phyloP scores from a whole-genome alignment of 2,113 vertebrate genomes.

The Otis tarda region DNA sequence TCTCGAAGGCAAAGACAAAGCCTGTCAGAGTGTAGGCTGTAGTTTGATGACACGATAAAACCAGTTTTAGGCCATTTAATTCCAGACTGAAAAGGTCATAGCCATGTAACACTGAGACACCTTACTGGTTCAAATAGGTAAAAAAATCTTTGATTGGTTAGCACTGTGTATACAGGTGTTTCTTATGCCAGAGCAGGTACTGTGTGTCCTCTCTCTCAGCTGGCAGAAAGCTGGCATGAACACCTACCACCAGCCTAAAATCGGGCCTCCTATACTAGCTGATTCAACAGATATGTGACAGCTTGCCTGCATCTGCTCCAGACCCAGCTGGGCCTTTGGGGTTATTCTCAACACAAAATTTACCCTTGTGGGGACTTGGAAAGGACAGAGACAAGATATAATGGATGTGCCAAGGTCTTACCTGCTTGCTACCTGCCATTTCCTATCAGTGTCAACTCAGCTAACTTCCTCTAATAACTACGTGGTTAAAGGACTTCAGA shows the following conservation, averaged over 20 bases:
- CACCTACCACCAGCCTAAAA: neutral
- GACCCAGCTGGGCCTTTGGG: neutral
- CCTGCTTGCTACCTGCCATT: neutral
- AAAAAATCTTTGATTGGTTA: neutral
- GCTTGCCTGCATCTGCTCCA: neutral
- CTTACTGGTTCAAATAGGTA: neutral
- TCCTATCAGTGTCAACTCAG: neutral
- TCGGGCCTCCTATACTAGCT: accelerated
- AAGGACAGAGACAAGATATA: neutral
- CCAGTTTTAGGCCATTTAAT: neutral
- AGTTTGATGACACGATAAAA: neutral
- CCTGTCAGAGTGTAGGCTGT: neutral
- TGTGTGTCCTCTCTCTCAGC: neutral
- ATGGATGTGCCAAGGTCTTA: neutral
- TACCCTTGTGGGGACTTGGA: neutral
- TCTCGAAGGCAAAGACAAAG: neutral
- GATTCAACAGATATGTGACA: neutral
- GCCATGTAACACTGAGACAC: neutral
- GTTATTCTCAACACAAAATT: neutral
- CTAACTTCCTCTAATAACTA: neutral
- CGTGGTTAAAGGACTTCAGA: neutral
- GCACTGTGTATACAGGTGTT: neutral
- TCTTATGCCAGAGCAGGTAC: neutral
- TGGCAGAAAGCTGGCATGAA: neutral
- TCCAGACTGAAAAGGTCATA: neutral